phyloP scores from a whole-genome alignment of 2,113 vertebrate genomes.

The Elachura formosa region DNA sequence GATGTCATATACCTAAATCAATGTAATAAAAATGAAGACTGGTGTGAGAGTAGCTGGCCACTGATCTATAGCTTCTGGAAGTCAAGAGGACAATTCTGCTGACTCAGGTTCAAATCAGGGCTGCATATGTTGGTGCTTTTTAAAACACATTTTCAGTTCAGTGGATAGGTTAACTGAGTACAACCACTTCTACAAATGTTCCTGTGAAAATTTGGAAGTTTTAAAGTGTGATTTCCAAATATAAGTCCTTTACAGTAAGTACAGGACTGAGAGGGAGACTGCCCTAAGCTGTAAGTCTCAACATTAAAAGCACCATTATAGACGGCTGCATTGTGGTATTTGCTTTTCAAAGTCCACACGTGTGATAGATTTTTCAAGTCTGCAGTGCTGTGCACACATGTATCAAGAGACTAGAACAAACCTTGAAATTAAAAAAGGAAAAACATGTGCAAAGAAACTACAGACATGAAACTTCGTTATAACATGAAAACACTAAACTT shows the following conservation, averaged over 20 bases:
- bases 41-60: neutral
- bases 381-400: neutral
- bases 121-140: neutral
- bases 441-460: conserved; percentile 22
- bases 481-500: neutral
- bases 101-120: neutral
- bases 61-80: neutral
- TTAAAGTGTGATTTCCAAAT: neutral
- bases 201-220: neutral
- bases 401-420: conserved; percentile 6
- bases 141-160: neutral
- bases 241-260: neutral
- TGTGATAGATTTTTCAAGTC: neutral
- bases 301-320: neutral
- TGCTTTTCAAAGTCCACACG: neutral
- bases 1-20: neutral
- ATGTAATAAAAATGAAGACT: neutral
- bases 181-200: neutral
- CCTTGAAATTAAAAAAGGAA: conserved; percentile 16
- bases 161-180: neutral
- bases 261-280: neutral
- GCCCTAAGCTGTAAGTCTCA: neutral
- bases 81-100: neutral
- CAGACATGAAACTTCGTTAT: conserved; percentile 16
- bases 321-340: neutral